Evolutionary conservation across 2,113 vertebrate genomes (phyloP).

Genomic region (Mus spicilegus): DNA sequence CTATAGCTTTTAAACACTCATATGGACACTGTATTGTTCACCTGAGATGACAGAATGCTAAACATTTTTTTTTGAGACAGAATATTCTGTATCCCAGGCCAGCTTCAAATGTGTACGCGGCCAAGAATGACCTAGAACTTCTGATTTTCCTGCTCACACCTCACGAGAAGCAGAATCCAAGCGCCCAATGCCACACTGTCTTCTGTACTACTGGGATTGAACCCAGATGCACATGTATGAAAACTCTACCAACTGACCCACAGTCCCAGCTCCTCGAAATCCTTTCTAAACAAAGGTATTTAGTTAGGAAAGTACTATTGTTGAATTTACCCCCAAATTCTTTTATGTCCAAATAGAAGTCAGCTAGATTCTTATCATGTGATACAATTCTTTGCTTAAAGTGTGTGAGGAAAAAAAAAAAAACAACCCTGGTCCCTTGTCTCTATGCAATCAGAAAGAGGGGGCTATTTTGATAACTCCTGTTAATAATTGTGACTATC

Average conservation of each 20-base stretch:
- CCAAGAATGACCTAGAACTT: too few species aligned
- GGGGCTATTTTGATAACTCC: not conserved
- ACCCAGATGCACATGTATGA: too few species aligned
- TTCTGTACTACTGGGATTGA: not conserved
- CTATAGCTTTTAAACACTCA: slow-evolving; percentile 22
- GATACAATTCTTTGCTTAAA: not conserved
- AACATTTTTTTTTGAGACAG: not conserved
- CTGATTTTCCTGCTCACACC: not conserved
- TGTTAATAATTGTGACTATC: slow-evolving; percentile 34
- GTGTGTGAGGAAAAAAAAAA: not conserved
- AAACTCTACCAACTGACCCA: not conserved
- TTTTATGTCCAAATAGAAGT: not conserved
- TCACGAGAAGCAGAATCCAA: not conserved
- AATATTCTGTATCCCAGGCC: not conserved
- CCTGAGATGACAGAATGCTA: not conserved
- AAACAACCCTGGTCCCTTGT: not conserved
- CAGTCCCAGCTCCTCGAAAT: not conserved
- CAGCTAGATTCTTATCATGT: not conserved
- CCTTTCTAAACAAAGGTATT: not conserved
- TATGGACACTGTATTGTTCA: not conserved
- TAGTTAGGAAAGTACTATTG: slow-evolving; percentile 5
- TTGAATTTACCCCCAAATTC: not conserved
- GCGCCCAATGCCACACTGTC: not conserved
- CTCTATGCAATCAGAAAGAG: not conserved
- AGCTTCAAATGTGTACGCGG: not conserved